Conservation (phyloP, 2,888 invertebrate genomes). For the Liodrosophila aerea region DNA sequence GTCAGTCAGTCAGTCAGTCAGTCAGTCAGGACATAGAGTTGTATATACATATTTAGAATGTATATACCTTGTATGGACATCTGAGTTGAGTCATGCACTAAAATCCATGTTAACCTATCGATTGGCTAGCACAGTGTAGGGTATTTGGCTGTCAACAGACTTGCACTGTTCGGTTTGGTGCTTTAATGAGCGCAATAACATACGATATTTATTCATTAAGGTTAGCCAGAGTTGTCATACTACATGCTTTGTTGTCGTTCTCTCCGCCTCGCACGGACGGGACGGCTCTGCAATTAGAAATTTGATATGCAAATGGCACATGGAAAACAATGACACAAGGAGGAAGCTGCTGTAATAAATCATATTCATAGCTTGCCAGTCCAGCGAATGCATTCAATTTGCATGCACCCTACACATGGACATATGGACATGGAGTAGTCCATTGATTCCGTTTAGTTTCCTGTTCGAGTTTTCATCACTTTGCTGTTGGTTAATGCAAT, state of each 20-base stretch:
- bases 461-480: too few species aligned
- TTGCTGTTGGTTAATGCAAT: too few species aligned
- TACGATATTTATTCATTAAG: constrained; percentile 67
- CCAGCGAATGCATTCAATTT: constrained; percentile 38
- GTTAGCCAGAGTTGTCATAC: constrained; percentile 12
- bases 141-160: constrained; percentile 10
- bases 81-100: too few species aligned
- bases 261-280: not conserved
- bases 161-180: not conserved
- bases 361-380: constrained; percentile 60
- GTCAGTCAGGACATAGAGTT: too few species aligned
- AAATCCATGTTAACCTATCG: too few species aligned
- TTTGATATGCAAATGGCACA: constrained; percentile 59
- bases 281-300: constrained; percentile 50
- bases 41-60: too few species aligned
- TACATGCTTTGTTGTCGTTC: not conserved
- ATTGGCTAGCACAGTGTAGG: not conserved
- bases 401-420: too few species aligned
- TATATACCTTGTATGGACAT: too few species aligned
- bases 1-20: too few species aligned
- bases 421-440: too few species aligned
- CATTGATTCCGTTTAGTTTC: too few species aligned
- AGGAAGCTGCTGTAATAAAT: constrained; percentile 43
- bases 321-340: constrained; percentile 7
- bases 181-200: constrained; percentile 54